Percentiles rank a stretch among this genome's conserved stretches.
These are phyloP conservation scores for Drosophila parthenogenetica DNA, from an alignment of 2,888 invertebrate genomes.

Conservation along the genomic window DNA sequence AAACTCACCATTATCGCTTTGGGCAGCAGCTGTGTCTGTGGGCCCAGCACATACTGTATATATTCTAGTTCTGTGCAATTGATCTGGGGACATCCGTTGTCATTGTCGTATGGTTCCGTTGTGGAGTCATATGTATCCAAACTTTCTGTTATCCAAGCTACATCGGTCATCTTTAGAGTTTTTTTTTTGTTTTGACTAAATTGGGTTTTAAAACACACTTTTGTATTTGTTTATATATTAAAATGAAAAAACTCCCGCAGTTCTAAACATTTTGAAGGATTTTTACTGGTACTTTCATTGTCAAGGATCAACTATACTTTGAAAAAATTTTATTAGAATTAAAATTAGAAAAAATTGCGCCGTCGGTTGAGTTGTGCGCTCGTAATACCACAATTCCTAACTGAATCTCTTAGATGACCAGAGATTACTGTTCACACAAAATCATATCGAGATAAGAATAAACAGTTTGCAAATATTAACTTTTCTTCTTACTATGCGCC, in stretches of 20 bases:
- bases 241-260: too few relatives aligned
- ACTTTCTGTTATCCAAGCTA: conserved; percentile 6
- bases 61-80: conserved; percentile 88
- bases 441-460: conserved; percentile 69
- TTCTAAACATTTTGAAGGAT: neutral
- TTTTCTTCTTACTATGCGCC: conserved; percentile 63
- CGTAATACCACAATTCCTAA: conserved; percentile 58
- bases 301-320: neutral
- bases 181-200: neutral
- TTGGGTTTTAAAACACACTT: neutral
- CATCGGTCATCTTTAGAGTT: conserved; percentile 11
- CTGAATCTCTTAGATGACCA: conserved; percentile 71
- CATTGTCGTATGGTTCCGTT: conserved; percentile 29
- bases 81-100: conserved; percentile 68
- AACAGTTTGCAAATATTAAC: conserved; percentile 72
- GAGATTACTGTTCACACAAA: conserved; percentile 71
- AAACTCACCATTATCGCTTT: conserved; percentile 85
- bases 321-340: neutral
- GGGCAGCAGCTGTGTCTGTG: conserved; percentile 87
- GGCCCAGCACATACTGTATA: conserved; percentile 87
- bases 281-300: neutral
- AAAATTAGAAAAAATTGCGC: conserved; percentile 1
- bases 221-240: too few relatives aligned
- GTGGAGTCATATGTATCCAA: conserved; percentile 11
- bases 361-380: conserved; percentile 37